A percentile compares a stretch with the other conserved stretches of the same genome.
These are phyloP conservation scores for Molorchus minor DNA, from an alignment of 2,888 invertebrate genomes.

Conservation along the genomic window DNA sequence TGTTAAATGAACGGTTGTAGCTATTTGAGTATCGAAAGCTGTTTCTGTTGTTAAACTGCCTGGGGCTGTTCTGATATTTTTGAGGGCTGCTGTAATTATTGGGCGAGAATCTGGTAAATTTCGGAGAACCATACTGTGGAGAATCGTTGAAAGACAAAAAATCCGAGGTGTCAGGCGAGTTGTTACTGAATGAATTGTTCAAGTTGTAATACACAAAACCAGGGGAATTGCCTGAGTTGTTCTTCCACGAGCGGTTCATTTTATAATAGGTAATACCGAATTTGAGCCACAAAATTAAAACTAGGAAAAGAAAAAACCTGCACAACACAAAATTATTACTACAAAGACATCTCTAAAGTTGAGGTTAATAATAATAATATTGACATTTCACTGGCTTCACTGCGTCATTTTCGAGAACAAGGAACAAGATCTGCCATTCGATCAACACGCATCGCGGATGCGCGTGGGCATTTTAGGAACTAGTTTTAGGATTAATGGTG, in stretches of 20 bases:
- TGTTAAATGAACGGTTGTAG: slow-evolving; percentile 22
- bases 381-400: neutral
- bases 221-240: slow-evolving; percentile 22
- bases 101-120: slow-evolving; percentile 20
- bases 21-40: slow-evolving; percentile 25
- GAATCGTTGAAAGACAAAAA: slow-evolving; percentile 32
- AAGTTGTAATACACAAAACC: slow-evolving; percentile 38
- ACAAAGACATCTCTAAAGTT: slow-evolving; percentile 9
- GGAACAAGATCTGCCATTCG: neutral
- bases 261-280: neutral
- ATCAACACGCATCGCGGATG: too few species aligned
- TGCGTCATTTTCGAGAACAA: neutral
- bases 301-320: slow-evolving; percentile 5
- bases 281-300: slow-evolving; percentile 13
- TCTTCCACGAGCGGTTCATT: slow-evolving; percentile 33
- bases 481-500: too few species aligned
- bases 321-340: neutral
- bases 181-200: slow-evolving; percentile 17
- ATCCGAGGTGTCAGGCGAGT: slow-evolving; percentile 28
- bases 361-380: slow-evolving; percentile 17
- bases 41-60: slow-evolving; percentile 29
- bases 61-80: slow-evolving; percentile 31
- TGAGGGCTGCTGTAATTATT: slow-evolving; percentile 28
- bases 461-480: too few species aligned
- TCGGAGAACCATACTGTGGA: slow-evolving; percentile 12